A percentile compares a stretch with the other conserved stretches of the same genome.
phyloP scores from a whole-genome alignment of 1,140 invertebrate species.

The Cotesia typhae region DNA sequence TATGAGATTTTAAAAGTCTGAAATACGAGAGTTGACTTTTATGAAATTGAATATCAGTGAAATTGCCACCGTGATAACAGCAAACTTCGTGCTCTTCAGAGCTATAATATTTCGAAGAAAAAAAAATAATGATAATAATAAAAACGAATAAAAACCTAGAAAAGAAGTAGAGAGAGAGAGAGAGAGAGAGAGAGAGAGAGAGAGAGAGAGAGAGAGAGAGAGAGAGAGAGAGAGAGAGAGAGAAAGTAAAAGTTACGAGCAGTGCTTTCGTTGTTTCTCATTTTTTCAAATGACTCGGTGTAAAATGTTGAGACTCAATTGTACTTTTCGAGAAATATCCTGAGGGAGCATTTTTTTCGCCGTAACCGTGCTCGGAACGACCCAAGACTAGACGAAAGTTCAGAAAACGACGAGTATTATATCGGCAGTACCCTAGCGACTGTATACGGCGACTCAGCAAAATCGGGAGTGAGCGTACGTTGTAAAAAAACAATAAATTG shows the following conservation, averaged over 20 bases:
- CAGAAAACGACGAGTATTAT: neutral
- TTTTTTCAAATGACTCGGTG: neutral
- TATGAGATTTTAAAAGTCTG: constrained; percentile 3
- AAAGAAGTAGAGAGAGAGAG: too few relatives aligned
- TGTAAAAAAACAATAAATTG: too few relatives aligned
- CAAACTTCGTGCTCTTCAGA: too few relatives aligned
- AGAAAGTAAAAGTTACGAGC: too few relatives aligned
- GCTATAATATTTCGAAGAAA: neutral
- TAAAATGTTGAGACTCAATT: constrained; percentile 25
- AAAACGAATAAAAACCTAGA: too few relatives aligned
- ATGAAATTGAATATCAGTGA: constrained; percentile 14
- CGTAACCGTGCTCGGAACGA: neutral
- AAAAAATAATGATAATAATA: neutral
- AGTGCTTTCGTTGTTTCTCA: constrained; percentile 1
- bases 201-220: too few relatives aligned
- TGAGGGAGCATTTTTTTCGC: constrained; percentile 11
- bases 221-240: too few relatives aligned
- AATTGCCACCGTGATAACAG: neutral
- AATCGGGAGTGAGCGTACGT: too few relatives aligned
- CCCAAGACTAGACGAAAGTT: too few relatives aligned
- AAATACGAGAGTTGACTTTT: neutral
- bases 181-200: too few relatives aligned
- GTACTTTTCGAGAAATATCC: constrained; percentile 11
- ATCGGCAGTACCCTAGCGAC: too few relatives aligned
- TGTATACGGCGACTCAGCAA: too few relatives aligned